Evolutionary conservation across 2,797 vertebrate species (phyloP).

Genomic region (Galaxias olidus): DNA sequence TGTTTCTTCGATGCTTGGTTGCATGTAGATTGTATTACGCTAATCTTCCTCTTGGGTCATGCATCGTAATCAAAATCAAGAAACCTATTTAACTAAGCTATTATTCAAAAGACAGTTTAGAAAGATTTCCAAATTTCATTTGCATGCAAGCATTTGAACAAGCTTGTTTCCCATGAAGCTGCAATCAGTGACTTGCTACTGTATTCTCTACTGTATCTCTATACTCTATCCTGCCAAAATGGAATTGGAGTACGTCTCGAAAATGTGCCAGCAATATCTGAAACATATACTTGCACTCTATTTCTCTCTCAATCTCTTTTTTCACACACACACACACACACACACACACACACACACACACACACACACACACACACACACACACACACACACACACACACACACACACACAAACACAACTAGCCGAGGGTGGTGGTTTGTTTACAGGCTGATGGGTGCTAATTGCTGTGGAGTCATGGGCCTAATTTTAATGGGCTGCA

Average conservation of each 20-base stretch:
- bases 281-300: no score
- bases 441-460: slow-evolving; percentile 41
- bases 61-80: not conserved
- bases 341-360: slow-evolving; percentile 5
- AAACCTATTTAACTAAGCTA: not conserved
- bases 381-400: slow-evolving; percentile 13
- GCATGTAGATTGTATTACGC: not conserved
- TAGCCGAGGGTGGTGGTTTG: slow-evolving; percentile 25
- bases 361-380: not conserved
- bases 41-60: not conserved
- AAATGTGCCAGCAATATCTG: no score
- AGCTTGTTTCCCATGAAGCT: not conserved
- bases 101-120: not conserved
- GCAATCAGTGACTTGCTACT: no score
- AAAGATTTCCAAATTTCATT: not conserved
- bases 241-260: no score
- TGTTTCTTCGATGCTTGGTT: not conserved
- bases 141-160: not conserved
- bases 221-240: no score
- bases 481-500: slow-evolving; percentile 27
- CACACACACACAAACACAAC: slow-evolving; percentile 13
- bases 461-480: slow-evolving; percentile 46
- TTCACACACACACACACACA: not conserved
- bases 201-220: no score
- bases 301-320: no score